Percentiles rank a stretch among this genome's conserved stretches.
These are phyloP conservation scores for Sycophaga agraensis DNA, from an alignment of 1,140 invertebrate genomes.

Conservation along the genomic window DNA sequence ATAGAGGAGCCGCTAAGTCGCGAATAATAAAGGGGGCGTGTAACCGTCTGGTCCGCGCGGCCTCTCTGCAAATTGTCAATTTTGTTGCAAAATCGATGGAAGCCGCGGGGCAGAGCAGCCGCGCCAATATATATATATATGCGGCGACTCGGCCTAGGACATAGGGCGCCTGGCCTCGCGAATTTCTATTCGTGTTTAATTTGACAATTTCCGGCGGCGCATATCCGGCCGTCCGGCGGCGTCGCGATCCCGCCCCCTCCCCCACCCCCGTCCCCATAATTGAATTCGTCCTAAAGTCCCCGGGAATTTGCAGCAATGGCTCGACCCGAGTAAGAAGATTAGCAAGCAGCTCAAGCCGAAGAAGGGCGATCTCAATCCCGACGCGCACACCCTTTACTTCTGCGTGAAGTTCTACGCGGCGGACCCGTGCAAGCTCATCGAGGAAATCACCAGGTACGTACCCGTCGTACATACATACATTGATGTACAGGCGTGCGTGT, in stretches of 20 bases:
- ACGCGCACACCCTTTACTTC: slow-evolving; percentile 91
- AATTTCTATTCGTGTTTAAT: slow-evolving; percentile 33
- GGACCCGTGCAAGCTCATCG: slow-evolving; percentile 92
- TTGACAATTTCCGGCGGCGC: slow-evolving; percentile 25
- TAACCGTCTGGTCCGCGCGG: neutral
- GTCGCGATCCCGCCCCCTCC: too few species aligned
- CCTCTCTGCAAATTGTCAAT: slow-evolving; percentile 24
- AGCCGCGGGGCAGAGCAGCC: neutral
- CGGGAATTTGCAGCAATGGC: slow-evolving; percentile 74
- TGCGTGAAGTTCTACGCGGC: slow-evolving; percentile 98
- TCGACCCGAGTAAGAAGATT: slow-evolving; percentile 82
- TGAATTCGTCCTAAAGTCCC: slow-evolving; percentile 22
- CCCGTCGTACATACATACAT: neutral
- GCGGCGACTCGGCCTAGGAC: neutral
- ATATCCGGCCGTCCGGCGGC: neutral
- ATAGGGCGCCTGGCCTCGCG: too few species aligned
- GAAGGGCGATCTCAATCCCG: slow-evolving; percentile 62
- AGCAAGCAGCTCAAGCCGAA: slow-evolving; percentile 76
- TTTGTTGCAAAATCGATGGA: slow-evolving; percentile 11
- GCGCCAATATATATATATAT: neutral
- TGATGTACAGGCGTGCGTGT: neutral
- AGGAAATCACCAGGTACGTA: slow-evolving; percentile 88
- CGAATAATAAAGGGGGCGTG: slow-evolving; percentile 9
- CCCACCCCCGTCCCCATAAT: neutral
- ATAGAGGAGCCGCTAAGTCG: neutral